A percentile compares a stretch with the other conserved stretches of the same genome.
Conservation (phyloP, 2,888 invertebrate genomes). For the Nudaria mundana region DNA sequence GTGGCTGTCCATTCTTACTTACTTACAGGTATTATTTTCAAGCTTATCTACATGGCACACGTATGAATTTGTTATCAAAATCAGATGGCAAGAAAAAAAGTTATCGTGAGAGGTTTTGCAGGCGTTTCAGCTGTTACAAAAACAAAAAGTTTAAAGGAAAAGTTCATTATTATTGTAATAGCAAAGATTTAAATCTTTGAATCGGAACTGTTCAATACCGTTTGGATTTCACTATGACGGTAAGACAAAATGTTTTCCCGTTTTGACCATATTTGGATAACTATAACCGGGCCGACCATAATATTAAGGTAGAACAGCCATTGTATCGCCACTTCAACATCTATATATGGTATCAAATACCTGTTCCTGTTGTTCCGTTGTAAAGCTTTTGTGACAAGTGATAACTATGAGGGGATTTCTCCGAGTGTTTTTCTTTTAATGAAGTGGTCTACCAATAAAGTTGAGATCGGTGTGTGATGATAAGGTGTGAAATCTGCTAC, state of each 20-base stretch:
- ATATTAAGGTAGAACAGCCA: conserved; percentile 20
- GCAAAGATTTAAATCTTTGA: too few species aligned
- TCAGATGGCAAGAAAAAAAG: too few species aligned
- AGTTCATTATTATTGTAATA: not conserved
- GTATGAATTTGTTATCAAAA: too few species aligned
- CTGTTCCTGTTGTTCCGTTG: conserved; percentile 26
- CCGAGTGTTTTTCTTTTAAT: conserved; percentile 24
- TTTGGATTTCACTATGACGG: not conserved
- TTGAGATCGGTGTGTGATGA: not conserved
- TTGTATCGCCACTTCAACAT: conserved; percentile 22
- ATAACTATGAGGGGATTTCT: conserved; percentile 25
- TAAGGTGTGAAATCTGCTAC: conserved; percentile 4
- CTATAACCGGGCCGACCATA: conserved; percentile 8
- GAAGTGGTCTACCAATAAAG: conserved; percentile 17
- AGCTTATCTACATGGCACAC: too few species aligned
- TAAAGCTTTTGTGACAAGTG: conserved; percentile 19
- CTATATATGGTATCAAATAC: conserved; percentile 21
- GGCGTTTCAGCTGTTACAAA: not conserved
- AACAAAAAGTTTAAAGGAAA: not conserved
- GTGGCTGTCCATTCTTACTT: too few species aligned
- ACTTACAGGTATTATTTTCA: too few species aligned
- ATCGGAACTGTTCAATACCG: not conserved
- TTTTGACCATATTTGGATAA: conserved; percentile 5
- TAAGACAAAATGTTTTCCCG: not conserved
- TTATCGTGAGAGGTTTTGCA: too few species aligned